phyloP scores from a whole-genome alignment of 2,888 invertebrate species.

The Thysanoteuthis rhombus region DNA sequence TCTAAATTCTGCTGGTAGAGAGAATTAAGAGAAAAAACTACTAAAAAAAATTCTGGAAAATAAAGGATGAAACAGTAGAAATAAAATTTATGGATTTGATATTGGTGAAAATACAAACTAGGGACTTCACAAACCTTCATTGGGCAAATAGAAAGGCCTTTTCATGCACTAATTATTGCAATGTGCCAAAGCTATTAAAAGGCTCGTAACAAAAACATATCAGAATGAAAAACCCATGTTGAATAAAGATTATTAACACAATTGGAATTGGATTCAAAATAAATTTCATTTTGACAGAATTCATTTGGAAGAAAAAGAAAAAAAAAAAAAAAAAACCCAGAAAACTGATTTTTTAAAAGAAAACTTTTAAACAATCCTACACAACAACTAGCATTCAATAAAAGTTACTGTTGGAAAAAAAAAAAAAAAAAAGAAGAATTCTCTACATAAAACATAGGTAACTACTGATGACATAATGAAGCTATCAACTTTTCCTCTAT shows the following conservation, averaged over 20 bases:
- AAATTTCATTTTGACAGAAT: neutral
- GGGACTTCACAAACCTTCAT: neutral
- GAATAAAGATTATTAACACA: neutral
- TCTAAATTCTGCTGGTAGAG: neutral
- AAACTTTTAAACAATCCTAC: too few species aligned
- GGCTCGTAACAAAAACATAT: neutral
- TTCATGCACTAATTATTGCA: constrained; percentile 21
- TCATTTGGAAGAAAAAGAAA: too few species aligned
- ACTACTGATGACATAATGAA: too few species aligned
- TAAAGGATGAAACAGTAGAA: neutral
- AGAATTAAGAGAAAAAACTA: neutral
- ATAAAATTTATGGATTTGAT: too few species aligned
- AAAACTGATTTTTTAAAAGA: too few species aligned
- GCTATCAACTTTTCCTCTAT: too few species aligned
- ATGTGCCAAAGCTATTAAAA: constrained; percentile 24
- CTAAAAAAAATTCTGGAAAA: neutral
- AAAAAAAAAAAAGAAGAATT: neutral
- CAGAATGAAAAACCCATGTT: neutral
- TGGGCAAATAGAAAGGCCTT: constrained; percentile 18
- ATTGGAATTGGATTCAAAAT: neutral
- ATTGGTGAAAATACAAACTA: neutral
- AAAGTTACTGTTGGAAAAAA: neutral
- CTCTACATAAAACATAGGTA: neutral
- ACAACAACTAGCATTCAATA: too few species aligned
- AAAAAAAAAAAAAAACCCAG: too few species aligned